These are phyloP conservation scores for Caradrina clavipalpis DNA, from an alignment of 2,888 invertebrate genomes.

Conservation along the genomic window DNA sequence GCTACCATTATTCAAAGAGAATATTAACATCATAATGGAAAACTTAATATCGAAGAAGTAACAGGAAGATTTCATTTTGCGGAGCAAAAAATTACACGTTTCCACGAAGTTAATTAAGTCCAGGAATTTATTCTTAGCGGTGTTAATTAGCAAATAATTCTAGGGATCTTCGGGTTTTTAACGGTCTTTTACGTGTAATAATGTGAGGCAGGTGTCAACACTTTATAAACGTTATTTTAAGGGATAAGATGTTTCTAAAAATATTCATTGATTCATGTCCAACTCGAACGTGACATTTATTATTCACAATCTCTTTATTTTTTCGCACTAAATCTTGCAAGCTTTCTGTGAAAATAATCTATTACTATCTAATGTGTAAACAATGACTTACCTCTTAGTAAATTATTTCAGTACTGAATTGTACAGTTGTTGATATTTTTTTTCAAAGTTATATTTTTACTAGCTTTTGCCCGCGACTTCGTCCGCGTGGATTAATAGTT, in stretches of 20 bases:
- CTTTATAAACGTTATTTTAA: conserved; percentile 8
- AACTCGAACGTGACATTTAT: background rate
- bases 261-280: conserved; percentile 17
- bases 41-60: conserved; percentile 33
- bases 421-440: background rate
- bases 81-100: conserved; percentile 35
- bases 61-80: conserved; percentile 41
- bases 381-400: background rate
- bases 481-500: no score
- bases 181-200: conserved; percentile 12
- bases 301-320: background rate
- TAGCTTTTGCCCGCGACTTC: no score
- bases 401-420: background rate
- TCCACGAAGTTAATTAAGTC: conserved; percentile 47
- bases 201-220: conserved; percentile 15
- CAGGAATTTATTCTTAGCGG: conserved; percentile 46
- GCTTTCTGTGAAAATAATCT: background rate
- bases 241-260: conserved; percentile 22
- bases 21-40: conserved; percentile 46
- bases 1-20: conserved; percentile 34
- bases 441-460: no score
- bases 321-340: background rate
- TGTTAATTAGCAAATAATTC: conserved; percentile 43
- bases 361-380: background rate
- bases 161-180: conserved; percentile 22